Conservation (phyloP, 2,113 vertebrate species). For the Spheniscus mendiculus region DNA sequence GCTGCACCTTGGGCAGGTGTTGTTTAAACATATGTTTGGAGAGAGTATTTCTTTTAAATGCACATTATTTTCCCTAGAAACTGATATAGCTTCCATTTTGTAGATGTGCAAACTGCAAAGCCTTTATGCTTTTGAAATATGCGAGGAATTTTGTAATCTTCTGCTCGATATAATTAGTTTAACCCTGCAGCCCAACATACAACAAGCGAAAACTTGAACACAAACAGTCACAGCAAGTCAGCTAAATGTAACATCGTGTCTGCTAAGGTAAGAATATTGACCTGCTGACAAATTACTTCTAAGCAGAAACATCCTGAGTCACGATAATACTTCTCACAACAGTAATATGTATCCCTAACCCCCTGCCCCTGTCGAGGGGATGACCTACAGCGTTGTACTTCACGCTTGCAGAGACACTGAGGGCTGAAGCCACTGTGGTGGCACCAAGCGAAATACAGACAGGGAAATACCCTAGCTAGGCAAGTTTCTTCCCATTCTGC, state of each 20-base stretch:
- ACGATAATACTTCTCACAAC: background rate
- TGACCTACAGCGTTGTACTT: background rate
- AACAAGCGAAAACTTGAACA: background rate
- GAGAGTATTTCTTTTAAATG: background rate
- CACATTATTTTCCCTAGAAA: background rate
- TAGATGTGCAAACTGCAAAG: background rate
- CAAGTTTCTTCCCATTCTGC: background rate
- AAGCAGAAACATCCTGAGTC: background rate
- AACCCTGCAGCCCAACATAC: background rate
- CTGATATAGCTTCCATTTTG: background rate
- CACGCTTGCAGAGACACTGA: fast-evolving
- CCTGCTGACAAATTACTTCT: background rate
- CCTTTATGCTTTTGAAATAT: background rate
- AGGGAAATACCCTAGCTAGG: background rate
- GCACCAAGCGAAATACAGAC: background rate
- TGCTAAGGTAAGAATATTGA: background rate
- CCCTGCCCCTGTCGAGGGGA: fast-evolving
- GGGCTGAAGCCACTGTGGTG: background rate
- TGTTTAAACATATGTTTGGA: background rate
- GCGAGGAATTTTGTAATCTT: background rate
- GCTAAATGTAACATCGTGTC: background rate
- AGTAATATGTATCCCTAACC: background rate
- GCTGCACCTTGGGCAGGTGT: background rate
- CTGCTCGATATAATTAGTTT: background rate
- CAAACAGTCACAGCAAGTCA: background rate